Conservation (phyloP, 2,113 vertebrate genomes). For the Felis chaus region DNA sequence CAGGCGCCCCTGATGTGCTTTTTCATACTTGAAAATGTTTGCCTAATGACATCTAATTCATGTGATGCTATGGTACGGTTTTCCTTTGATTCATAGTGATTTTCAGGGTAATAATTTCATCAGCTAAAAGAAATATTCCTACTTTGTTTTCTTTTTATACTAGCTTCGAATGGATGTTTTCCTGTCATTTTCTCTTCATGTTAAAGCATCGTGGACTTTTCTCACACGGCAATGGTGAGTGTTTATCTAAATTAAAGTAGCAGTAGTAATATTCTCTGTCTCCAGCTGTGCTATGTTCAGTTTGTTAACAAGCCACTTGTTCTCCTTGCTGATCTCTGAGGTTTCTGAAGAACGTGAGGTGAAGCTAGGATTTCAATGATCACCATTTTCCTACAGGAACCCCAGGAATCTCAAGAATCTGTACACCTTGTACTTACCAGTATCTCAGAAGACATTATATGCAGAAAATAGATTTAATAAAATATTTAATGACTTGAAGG, state of each 20-base stretch:
- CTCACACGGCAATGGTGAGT: not conserved
- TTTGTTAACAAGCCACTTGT: not conserved
- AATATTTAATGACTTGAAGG: not conserved
- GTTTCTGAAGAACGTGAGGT: not conserved
- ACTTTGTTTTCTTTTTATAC: not conserved
- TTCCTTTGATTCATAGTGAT: slow-evolving; percentile 19
- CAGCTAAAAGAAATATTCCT: not conserved
- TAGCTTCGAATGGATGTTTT: not conserved
- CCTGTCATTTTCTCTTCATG: not conserved
- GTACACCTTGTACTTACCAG: not conserved
- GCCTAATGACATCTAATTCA: not conserved
- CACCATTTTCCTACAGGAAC: not conserved
- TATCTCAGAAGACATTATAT: not conserved
- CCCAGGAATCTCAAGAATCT: not conserved
- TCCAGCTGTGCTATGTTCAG: not conserved
- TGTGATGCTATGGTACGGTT: not conserved
- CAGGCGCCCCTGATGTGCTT: not conserved
- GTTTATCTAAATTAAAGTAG: not conserved
- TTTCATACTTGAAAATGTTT: slow-evolving; percentile 13
- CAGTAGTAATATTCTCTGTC: not conserved
- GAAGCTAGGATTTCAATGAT: slow-evolving; percentile 4
- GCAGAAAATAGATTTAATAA: not conserved
- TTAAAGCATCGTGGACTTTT: not conserved
- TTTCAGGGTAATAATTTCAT: slow-evolving; percentile 9
- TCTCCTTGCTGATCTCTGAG: not conserved